phyloP scores from a whole-genome alignment of 2,113 vertebrate species.

The Origma solitaria region DNA sequence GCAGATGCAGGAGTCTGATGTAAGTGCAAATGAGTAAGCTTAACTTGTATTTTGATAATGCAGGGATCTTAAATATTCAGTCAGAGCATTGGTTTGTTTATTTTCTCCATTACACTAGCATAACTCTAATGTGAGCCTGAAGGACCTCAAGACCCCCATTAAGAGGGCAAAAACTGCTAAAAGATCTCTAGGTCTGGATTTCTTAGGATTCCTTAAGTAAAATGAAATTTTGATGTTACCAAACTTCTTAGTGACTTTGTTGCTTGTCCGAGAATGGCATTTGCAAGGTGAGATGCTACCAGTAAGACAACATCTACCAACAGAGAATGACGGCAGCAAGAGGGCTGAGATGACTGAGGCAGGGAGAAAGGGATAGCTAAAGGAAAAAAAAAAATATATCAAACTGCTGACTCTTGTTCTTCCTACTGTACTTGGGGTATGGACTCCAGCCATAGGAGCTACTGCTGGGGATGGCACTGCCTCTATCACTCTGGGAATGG shows the following conservation, averaged over 20 bases:
- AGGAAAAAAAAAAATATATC: not conserved
- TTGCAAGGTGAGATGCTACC: not conserved
- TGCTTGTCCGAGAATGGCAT: not conserved
- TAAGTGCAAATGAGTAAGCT: not conserved
- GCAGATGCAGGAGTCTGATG: not conserved
- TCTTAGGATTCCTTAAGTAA: not conserved
- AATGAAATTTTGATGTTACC: not conserved
- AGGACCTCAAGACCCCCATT: not conserved
- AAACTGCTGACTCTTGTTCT: not conserved
- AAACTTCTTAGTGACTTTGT: not conserved
- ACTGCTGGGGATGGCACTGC: not conserved
- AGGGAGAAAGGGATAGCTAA: not conserved
- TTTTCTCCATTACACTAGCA: not conserved
- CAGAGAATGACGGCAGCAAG: not conserved
- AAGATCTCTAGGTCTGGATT: not conserved
- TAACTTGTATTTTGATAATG: not conserved
- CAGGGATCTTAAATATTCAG: not conserved
- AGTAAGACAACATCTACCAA: not conserved
- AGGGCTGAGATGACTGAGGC: not conserved
- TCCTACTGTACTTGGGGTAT: fast-evolving
- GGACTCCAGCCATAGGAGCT: not conserved
- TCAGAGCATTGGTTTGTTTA: not conserved
- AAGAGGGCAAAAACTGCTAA: not conserved
- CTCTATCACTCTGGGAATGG: not conserved
- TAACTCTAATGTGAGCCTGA: not conserved